These are phyloP conservation scores for Neotoma lepida DNA, from an alignment of 2,113 vertebrate species.

Conservation along the genomic window DNA sequence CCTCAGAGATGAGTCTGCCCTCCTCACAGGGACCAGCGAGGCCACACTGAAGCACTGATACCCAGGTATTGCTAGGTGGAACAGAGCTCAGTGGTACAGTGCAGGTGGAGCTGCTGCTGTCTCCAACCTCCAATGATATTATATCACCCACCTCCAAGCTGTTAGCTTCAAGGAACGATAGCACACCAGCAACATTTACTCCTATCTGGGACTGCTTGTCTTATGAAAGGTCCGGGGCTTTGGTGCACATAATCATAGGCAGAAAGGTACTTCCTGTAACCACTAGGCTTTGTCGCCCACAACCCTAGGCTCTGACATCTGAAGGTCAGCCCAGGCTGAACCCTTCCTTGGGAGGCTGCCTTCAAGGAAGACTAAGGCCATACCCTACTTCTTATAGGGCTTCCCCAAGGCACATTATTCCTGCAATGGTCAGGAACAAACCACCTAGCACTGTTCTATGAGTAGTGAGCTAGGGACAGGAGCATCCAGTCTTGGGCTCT, in stretches of 20 bases:
- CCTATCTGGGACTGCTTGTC: neutral
- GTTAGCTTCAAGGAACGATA: neutral
- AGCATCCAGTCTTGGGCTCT: neutral
- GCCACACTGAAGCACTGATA: neutral
- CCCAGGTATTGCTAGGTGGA: neutral
- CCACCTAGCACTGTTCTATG: neutral
- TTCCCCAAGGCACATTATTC: neutral
- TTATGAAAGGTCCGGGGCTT: neutral
- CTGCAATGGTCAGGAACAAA: neutral
- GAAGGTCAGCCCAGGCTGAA: neutral
- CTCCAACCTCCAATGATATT: neutral
- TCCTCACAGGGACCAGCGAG: neutral
- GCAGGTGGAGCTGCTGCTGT: neutral
- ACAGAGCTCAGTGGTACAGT: neutral
- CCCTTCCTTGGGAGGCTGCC: neutral
- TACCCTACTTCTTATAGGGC: neutral
- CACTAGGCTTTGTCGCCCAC: fast-evolving
- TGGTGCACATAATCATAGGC: neutral
- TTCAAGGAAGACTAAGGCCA: neutral
- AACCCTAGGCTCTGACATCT: neutral
- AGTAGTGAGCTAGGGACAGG: too few relatives aligned
- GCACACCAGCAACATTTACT: neutral
- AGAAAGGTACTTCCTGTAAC: neutral
- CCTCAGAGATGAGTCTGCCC: neutral
- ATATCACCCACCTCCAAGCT: neutral